Base-by-base conservation (phyloP, 2,888 invertebrate genomes). In the Zootermopsis nevadensis region DNA sequence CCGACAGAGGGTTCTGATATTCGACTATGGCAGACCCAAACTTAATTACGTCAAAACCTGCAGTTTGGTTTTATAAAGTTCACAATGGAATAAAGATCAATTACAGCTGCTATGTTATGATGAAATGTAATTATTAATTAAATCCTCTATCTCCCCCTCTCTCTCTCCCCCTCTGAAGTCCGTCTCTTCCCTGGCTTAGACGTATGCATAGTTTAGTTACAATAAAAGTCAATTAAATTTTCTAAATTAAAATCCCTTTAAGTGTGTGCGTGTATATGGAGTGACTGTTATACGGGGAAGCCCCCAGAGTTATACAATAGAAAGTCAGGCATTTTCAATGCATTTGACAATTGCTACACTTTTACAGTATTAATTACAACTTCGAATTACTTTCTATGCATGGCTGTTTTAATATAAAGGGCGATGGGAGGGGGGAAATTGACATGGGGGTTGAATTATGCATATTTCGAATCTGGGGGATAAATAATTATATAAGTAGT, bases 341-440 rank as follows among this genome's bases (percentile, higher is more conserved):
- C 82, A 82, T 85, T 84, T 83, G 80, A 83, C 83, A 83, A 83
- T 83, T 83, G 77, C 76, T 74, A 38, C 69, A 55, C 48, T 80
- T 60, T 80, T 79, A 80, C 81, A 77, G 85, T 90, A 89, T 90
- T 89, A 89, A 90, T 90, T 90, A 90, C 89, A 89, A 89, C 89
- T 90, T 89, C 88, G 88, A 89, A 90, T 90, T 90, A 89, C 89
- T 90, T 90, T 89, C 88, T 84, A 84, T 84, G 85, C 84, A 83
- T 83, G 83, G 84, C 81, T 84, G 83, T 79, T 79, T 79, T 79
- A 79, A 79, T 79, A 79, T 79, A 79, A 79, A 79, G 66, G 79
- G 66, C 66, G 27, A 38, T 22, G 53, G 55, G 27, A 38, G 30
- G 69, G 24, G 83, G 48, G 72, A 0, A 69, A 72, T 22, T 53